A percentile compares a stretch with the other conserved stretches of the same genome.
These are phyloP conservation scores for Drosophila subobscura DNA, from an alignment of 1,140 invertebrate genomes.

Conservation along the genomic window DNA sequence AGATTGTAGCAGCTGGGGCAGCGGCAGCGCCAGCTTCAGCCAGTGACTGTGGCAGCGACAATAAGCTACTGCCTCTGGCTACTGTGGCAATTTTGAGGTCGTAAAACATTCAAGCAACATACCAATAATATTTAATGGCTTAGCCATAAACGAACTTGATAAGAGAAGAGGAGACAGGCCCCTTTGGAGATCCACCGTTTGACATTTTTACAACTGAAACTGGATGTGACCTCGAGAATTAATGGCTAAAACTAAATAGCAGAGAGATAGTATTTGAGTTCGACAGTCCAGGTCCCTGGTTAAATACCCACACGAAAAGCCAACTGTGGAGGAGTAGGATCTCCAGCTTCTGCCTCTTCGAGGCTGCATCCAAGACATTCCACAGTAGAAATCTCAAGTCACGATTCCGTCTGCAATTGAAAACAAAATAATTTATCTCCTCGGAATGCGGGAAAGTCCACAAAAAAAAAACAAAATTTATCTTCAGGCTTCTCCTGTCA, in stretches of 20 bases:
- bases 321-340: conserved; percentile 36
- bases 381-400: conserved; percentile 70
- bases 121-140: conserved; percentile 34
- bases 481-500: conserved; percentile 38
- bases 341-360: neutral
- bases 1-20: conserved; percentile 3
- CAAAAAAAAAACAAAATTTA: conserved; percentile 9
- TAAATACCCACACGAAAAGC: conserved; percentile 26
- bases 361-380: conserved; percentile 48
- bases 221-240: conserved; percentile 24
- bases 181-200: conserved; percentile 15
- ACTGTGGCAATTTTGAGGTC: conserved; percentile 16
- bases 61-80: conserved; percentile 18
- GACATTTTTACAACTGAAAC: conserved; percentile 36
- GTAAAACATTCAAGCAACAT: conserved; percentile 19
- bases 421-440: conserved; percentile 70
- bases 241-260: conserved; percentile 13
- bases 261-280: neutral
- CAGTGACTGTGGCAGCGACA: conserved; percentile 7
- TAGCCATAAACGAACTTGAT: conserved; percentile 28
- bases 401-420: conserved; percentile 61
- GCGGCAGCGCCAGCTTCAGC: neutral
- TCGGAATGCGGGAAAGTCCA: conserved; percentile 57
- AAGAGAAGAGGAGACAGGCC: conserved; percentile 3
- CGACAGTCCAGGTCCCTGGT: conserved; percentile 17